These are phyloP conservation scores for Rhynchonycteris naso DNA, from an alignment of 2,797 vertebrate genomes.

Conservation along the genomic window DNA sequence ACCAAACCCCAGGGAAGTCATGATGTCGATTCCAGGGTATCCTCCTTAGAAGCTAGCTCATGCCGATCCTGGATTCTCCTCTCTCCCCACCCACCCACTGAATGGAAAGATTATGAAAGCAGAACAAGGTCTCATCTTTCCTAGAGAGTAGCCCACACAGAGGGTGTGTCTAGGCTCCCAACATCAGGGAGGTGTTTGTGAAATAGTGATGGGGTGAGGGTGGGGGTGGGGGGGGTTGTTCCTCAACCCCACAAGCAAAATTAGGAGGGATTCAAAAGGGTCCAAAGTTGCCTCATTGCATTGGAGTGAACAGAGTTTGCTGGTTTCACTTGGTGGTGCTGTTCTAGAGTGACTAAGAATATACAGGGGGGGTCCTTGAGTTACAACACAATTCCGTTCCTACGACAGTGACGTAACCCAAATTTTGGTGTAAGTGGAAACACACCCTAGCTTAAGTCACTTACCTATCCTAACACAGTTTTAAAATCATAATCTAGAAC, in stretches of 20 bases:
- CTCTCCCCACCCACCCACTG: neutral
- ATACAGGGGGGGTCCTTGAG: too few species aligned
- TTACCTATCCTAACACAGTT: too few species aligned
- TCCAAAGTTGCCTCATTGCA: neutral
- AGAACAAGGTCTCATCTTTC: neutral
- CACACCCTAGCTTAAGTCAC: too few species aligned
- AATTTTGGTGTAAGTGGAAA: too few species aligned
- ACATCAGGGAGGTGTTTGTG: neutral
- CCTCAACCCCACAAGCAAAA: neutral
- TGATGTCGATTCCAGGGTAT: neutral
- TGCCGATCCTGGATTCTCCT: neutral
- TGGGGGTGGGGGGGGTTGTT: accelerated
- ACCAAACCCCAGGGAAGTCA: neutral
- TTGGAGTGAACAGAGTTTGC: neutral
- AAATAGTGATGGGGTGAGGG: neutral
- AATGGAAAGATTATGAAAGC: neutral
- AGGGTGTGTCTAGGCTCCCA: neutral
- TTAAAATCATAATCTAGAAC: too few species aligned
- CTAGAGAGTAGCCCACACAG: neutral
- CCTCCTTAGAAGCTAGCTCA: neutral
- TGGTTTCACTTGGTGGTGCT: neutral
- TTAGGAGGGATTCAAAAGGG: neutral
- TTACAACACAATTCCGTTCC: too few species aligned
- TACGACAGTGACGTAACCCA: too few species aligned
- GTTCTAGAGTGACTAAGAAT: neutral